Evolutionary conservation across 2,797 vertebrate genomes (phyloP), one percentile per base, ranked within the genome.

Genomic region (Trematomus bernacchii): DNA sequence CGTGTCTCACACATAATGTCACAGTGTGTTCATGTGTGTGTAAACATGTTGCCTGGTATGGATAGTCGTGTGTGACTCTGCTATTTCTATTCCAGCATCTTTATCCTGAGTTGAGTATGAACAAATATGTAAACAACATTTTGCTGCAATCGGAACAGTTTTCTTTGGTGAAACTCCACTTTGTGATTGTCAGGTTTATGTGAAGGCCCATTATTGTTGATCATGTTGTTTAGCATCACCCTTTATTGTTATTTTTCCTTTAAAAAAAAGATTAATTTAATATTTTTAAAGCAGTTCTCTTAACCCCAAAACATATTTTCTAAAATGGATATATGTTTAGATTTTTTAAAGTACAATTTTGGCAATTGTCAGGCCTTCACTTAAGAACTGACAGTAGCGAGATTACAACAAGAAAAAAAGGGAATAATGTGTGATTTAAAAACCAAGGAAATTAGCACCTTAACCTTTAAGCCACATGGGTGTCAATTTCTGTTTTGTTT

Each of bases 1-100:
- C 57, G n/a, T 51, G 71, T 77, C 71, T 74, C 78, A 70, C 75
- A 64, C 55, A 60, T 55, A 50, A 60, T 62, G 75, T 73, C 57
- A 40, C 44, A 15, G 10, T 60, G 58, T 71, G 43, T 65, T 54
- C 59, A 23, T 72, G 47, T 53, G 27, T 55, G 30, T 19, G 7
- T 52, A 71, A 76, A 76, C 55, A 62, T 51, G 16, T 57, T 54
- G 27, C 57, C 47, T 60, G 55, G 4, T 66, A 18, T 57, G 47
- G 57, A 52, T 60, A 60, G 43, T 33, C 64, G 21, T 18, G 40
- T 4, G 50, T 63, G 46, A 61, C 30, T 76, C 51, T 64, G 70
- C n/a, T 64, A 1, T 37, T 23, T 68, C 55, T 57, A 59, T 73
- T 54, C 0, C 47, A 74, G 30, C 69, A 64, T 55, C 16, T 23